These are phyloP conservation scores for Xestia c-nigrum DNA, from an alignment of 2,888 invertebrate species.

Conservation along the genomic window DNA sequence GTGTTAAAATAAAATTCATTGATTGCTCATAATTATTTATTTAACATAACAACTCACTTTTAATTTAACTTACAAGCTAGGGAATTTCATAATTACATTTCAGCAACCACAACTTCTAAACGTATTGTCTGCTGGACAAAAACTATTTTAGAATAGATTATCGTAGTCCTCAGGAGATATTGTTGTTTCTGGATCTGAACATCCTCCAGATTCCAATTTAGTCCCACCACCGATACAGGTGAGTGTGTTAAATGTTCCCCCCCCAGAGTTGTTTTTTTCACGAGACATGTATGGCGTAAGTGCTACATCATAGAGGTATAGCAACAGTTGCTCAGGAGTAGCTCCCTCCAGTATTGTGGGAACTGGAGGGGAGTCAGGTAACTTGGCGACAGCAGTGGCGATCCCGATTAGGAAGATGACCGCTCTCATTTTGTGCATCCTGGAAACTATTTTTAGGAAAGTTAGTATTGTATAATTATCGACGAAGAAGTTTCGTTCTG, in stretches of 20 bases:
- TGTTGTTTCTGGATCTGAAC: neutral
- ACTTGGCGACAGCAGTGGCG: neutral
- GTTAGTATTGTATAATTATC: neutral
- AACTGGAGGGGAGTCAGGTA: neutral
- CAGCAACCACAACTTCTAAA: neutral
- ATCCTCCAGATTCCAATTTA: neutral
- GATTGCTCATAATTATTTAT: neutral
- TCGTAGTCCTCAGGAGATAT: neutral
- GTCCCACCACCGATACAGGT: neutral
- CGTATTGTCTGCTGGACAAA: neutral
- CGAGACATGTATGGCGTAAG: conserved; percentile 7
- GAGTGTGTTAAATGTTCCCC: neutral
- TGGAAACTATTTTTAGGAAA: conserved; percentile 3
- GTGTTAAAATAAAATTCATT: neutral
- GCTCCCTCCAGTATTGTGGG: neutral
- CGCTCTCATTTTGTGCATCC: conserved; percentile 17
- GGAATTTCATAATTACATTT: neutral
- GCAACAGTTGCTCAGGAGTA: conserved; percentile 12
- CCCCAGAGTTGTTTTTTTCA: neutral
- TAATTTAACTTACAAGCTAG: neutral
- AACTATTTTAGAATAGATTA: neutral
- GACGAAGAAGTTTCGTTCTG: neutral
- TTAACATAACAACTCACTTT: neutral
- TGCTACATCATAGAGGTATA: conserved; percentile 40
- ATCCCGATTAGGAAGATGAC: conserved; percentile 16